Conservation (phyloP, 2,113 vertebrate genomes). For the Larimichthys polyactis region DNA sequence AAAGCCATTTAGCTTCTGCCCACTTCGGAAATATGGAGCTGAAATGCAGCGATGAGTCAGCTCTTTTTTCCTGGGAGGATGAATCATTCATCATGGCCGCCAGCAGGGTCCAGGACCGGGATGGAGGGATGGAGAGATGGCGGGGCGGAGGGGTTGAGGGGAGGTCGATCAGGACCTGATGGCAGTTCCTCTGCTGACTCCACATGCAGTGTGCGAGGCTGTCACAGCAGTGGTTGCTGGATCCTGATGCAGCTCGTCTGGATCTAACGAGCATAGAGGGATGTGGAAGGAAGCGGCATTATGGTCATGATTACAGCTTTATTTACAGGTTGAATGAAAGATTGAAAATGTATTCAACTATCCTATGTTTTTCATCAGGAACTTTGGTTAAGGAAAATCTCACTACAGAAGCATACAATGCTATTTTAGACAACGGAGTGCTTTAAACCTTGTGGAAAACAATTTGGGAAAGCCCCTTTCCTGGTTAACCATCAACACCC, state of each 20-base stretch:
- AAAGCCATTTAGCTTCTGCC: constrained; percentile 67
- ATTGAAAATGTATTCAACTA: not conserved
- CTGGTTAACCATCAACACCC: not conserved
- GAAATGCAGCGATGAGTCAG: constrained; percentile 77
- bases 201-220: constrained; percentile 42
- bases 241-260: constrained; percentile 10
- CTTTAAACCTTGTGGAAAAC: not conserved
- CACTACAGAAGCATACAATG: not conserved
- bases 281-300: not conserved
- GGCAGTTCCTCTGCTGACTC: constrained; percentile 76
- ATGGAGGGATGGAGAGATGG: constrained; percentile 34
- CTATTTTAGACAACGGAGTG: not conserved
- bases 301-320: not conserved
- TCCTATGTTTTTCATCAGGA: not conserved
- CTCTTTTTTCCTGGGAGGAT: constrained; percentile 73
- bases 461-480: not conserved
- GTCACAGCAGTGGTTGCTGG: not conserved
- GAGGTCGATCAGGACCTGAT: constrained; percentile 74
- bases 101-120: constrained; percentile 64
- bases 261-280: not conserved
- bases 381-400: not conserved
- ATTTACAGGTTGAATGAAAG: not conserved
- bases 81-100: constrained; percentile 84
- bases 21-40: constrained; percentile 71
- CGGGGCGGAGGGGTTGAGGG: constrained; percentile 44